Evolutionary conservation across 2,888 invertebrate species (phyloP), one percentile per base, ranked within the genome.

Genomic region (Chymomyza procnemis): DNA sequence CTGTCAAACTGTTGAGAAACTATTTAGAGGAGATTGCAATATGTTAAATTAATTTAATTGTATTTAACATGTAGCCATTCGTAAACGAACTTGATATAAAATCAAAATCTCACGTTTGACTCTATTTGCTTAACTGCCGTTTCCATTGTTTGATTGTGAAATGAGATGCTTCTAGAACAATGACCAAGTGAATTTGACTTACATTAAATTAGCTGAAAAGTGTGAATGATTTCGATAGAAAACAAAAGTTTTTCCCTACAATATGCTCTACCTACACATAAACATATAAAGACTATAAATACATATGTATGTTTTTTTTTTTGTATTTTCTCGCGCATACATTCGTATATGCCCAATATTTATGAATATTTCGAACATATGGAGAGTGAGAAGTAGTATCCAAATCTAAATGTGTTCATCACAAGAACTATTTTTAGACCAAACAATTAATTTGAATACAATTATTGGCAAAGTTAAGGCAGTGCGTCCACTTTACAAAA

Each of bases 341-440:
- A 67, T 62, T 58, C 26, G 52, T 34, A 66, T 63, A 61, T 1
- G 58, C 54, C 22, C 22, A 46, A 56, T 67, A 67, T 67, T 62
- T 61, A 30, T 64, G 57, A 67, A 58, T 64, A 59, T 68, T 52
- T 50, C 47, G 56, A 47, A 46, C 22, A 56, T 62, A 67, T 67
- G 60, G 73, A 48, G 69, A 59, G 76, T 59, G 68, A 41, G 34
- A 41, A 3, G 34, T 12, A 3, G 34, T 9, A 41, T 12, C 34
- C 34, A 74, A 70, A 73, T 85, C 83, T 82, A 85, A 86, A 85
- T 85, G 75, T 68, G 86, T 79, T 85, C 83, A 80, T 86, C 85
- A 80, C 71, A 67, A 71, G 52, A 62, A 61, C 71, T 85, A 87
- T 81, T 78, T 87, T 76, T 85, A 79, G 87, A 69, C 75, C 83